Evolutionary conservation across 2,888 invertebrate species (phyloP), one percentile per base, ranked within the genome.

Genomic region (Dascillus cervinus): DNA sequence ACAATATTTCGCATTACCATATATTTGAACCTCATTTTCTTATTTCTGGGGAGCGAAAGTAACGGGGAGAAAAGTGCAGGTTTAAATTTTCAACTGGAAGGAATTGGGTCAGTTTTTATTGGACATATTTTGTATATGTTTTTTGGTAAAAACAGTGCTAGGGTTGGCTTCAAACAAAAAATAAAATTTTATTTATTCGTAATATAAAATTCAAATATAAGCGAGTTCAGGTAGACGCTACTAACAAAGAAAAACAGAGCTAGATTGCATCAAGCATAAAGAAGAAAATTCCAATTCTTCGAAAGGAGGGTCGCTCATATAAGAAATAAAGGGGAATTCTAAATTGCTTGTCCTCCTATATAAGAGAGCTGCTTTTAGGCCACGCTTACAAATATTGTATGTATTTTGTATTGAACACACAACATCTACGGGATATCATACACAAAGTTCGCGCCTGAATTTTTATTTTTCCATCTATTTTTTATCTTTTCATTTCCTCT

Each of bases 201-300:
- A 43, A 44, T 46, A 43, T 40, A 44, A 46, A 44, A 46, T 46
- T 44, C 44, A 44, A 41, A 44, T 46, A 36, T 28, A 36, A 33
- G 31, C 35, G 32, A 29, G 34, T 35, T 40, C 43, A 43, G 43
- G 44, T 44, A 46, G 38, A 38, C n/a, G n/a, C n/a, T n/a, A n/a
- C 34, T 37, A 41, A 45, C 37, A 42, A 46, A 45, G 44, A 41
- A 40, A 46, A 40, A 42, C 34, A 26, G 34, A 34, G 32, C 29
- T 21, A 22, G 39, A 39, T 39, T 43, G 42, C 39, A 45, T 29
- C 30, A 29, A 26, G 37, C 34, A 41, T 36, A 34, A 39, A 39
- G 33, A 20, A 32, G 35, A 37, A 36, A 39, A 43, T 39, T 43
- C 38, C 38, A 39, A 39, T 43, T 39, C 33, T 32, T 35, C 25